phyloP scores from a whole-genome alignment of 2,888 invertebrate genomes.

The Pseudococcus viburni region DNA sequence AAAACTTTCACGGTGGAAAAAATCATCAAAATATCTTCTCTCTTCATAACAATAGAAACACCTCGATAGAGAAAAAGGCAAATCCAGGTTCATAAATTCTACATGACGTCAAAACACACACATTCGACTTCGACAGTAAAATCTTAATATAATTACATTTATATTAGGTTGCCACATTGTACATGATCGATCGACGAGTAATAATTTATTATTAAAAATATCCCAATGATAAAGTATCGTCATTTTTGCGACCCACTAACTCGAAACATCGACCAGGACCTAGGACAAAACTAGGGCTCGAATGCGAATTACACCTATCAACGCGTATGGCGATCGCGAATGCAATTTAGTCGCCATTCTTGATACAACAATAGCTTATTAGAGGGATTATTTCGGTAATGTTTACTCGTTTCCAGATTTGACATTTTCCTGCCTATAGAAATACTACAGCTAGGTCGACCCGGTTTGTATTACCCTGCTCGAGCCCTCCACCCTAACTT shows the following conservation, averaged over 20 bases:
- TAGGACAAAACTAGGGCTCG: slow-evolving; percentile 35
- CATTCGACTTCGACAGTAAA: neutral
- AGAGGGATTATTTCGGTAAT: slow-evolving; percentile 45
- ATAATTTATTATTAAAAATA: neutral
- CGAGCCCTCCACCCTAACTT: neutral
- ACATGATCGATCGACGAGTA: slow-evolving; percentile 17
- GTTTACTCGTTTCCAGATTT: slow-evolving; percentile 53
- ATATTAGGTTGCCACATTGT: neutral
- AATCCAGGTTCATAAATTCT: neutral
- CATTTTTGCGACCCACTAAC: neutral
- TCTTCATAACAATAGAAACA: neutral
- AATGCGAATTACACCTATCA: slow-evolving; percentile 56
- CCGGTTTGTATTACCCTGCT: neutral
- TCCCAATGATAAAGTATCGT: neutral
- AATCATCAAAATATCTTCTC: neutral
- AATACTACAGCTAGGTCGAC: neutral
- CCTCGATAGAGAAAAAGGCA: neutral
- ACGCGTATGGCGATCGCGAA: slow-evolving; percentile 20
- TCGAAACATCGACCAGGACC: slow-evolving; percentile 18
- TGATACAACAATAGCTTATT: slow-evolving; percentile 52
- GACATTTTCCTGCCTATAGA: neutral
- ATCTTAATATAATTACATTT: neutral
- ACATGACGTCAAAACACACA: neutral
- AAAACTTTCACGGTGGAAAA: neutral
- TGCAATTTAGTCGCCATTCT: slow-evolving; percentile 62